phyloP scores from a whole-genome alignment of 2,113 vertebrate species.

The Eretmodus cyanostictus region DNA sequence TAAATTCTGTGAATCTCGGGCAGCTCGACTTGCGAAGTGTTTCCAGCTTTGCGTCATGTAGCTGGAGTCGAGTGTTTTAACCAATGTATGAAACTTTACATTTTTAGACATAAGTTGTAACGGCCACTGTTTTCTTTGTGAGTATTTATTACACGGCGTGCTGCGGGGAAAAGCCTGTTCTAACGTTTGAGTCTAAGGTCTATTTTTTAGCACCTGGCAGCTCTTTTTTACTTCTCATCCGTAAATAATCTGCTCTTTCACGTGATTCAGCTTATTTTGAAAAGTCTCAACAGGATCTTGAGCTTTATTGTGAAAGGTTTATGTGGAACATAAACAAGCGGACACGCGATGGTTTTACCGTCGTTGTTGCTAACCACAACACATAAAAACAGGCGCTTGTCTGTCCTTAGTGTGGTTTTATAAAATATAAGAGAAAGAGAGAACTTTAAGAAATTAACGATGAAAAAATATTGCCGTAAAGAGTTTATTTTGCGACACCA shows the following conservation, averaged over 20 bases:
- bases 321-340: no score
- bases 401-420: no score
- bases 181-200: rapidly evolving
- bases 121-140: rapidly evolving
- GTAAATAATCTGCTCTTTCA: no score
- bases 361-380: rapidly evolving
- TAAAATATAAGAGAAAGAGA: not conserved
- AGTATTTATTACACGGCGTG: no score
- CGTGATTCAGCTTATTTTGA: no score
- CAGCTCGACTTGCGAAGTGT: not conserved
- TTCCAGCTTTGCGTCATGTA: no score
- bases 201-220: no score
- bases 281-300: no score
- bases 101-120: no score
- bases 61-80: rapidly evolving
- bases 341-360: rapidly evolving
- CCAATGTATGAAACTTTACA: rapidly evolving
- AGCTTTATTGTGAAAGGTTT: no score
- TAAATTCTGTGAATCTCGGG: not conserved
- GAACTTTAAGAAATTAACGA: not conserved
- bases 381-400: rapidly evolving
- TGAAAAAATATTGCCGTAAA: not conserved
- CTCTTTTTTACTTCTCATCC: no score
- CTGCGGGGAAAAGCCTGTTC: rapidly evolving
- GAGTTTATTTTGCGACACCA: not conserved